A percentile compares a stretch with the other conserved stretches of the same genome.
These are phyloP conservation scores for Tuberolachnus salignus DNA, from an alignment of 2,888 invertebrate species.

Conservation along the genomic window DNA sequence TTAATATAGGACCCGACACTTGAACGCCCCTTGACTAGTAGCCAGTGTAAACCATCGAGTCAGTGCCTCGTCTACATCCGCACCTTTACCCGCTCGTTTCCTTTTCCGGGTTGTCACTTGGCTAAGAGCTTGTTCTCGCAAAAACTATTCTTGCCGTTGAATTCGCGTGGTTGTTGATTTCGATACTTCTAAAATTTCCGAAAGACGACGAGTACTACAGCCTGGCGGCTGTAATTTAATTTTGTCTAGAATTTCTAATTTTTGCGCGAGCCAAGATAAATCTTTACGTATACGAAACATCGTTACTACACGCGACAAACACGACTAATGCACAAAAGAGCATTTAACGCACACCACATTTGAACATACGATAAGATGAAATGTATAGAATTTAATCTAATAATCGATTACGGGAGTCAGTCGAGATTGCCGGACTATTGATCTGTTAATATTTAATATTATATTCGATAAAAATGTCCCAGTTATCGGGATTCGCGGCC, in stretches of 20 bases:
- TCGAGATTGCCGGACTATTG: no score
- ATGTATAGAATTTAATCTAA: background rate
- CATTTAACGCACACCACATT: no score
- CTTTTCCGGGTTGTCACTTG: constrained; percentile 9
- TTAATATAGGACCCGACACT: background rate
- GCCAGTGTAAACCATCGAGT: background rate
- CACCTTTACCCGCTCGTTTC: background rate
- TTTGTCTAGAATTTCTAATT: constrained; percentile 1
- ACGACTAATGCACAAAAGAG: no score
- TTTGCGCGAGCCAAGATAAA: constrained; percentile 5
- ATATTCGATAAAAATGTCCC: background rate
- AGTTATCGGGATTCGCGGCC: background rate
- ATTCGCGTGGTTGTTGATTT: constrained; percentile 14
- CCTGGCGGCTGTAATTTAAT: background rate
- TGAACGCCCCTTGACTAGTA: background rate
- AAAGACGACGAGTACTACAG: background rate
- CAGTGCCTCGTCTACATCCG: background rate
- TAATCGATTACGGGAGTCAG: no score
- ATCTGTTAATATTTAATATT: no score
- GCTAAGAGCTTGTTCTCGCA: background rate
- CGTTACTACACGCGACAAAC: no score
- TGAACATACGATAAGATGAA: no score
- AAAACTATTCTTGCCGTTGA: constrained; percentile 5
- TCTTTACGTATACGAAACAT: constrained; percentile 7
- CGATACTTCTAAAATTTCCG: background rate